phyloP scores from a whole-genome alignment of 2,888 invertebrate genomes.

The Patella caerulea region DNA sequence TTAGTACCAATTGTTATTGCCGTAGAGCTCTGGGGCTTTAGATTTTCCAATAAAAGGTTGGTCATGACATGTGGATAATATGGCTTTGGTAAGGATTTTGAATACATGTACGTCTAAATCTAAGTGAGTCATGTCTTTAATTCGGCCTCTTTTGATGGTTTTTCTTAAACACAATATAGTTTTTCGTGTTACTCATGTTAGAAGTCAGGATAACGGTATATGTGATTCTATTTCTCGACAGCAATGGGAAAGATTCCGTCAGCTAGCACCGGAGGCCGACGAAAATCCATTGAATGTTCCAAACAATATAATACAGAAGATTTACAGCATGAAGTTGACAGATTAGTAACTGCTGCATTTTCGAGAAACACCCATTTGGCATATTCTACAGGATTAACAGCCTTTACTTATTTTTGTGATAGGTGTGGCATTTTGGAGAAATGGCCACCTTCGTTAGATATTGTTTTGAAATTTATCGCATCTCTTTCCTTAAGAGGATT shows the following conservation, averaged over 20 bases:
- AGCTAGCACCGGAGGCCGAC: constrained; percentile 19
- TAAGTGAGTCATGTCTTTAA: constrained; percentile 22
- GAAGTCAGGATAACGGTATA: constrained; percentile 16
- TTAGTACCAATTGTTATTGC: constrained; percentile 13
- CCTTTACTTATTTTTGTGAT: background rate
- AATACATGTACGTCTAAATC: constrained; percentile 24
- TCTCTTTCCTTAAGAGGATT: background rate
- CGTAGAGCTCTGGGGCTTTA: constrained; percentile 7
- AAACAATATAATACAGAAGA: background rate
- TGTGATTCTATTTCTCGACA: constrained; percentile 27
- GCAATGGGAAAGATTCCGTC: constrained; percentile 16
- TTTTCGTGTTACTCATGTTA: background rate
- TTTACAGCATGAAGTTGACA: background rate
- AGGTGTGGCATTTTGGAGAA: background rate
- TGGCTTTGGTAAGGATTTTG: constrained; percentile 26
- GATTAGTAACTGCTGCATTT: background rate
- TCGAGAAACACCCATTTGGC: background rate
- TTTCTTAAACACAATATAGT: background rate
- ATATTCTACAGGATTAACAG: background rate
- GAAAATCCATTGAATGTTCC: constrained; percentile 11
- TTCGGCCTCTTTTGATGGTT: constrained; percentile 19
- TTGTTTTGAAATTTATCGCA: background rate
- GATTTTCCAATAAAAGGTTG: background rate
- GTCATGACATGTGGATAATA: constrained; percentile 21
- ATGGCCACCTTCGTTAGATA: background rate